These are phyloP conservation scores for Pachymerium ferrugineum DNA, from an alignment of 2,888 invertebrate species.

Conservation along the genomic window DNA sequence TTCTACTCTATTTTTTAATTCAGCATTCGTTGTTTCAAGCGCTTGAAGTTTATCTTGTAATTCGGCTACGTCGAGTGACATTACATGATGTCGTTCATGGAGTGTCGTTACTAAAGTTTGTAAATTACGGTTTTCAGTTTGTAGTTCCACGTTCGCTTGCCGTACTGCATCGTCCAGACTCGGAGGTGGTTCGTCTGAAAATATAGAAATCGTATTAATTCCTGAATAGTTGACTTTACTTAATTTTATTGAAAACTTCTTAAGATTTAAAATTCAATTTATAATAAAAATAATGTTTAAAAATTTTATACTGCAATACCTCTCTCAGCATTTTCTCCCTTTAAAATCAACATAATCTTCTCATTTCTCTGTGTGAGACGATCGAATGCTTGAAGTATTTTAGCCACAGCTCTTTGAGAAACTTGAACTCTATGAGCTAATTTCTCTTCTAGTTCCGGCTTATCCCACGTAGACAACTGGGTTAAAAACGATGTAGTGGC, in stretches of 20 bases:
- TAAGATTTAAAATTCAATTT: no score
- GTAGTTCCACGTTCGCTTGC: conserved; percentile 78
- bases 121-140: conserved; percentile 84
- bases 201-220: neutral
- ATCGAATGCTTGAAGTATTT: conserved; percentile 94
- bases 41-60: conserved; percentile 80
- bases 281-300: no score
- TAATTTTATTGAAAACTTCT: no score
- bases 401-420: conserved; percentile 91
- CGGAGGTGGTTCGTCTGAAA: conserved; percentile 58
- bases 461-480: conserved; percentile 95
- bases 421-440: conserved; percentile 92
- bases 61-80: conserved; percentile 83
- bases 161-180: conserved; percentile 74
- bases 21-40: conserved; percentile 89
- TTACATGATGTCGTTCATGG: conserved; percentile 88
- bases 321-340: conserved; percentile 60
- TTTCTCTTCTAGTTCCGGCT: conserved; percentile 93
- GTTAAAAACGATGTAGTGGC: conserved; percentile 93
- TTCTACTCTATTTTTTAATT: conserved; percentile 90
- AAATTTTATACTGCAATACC: conserved; percentile 33
- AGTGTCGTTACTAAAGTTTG: conserved; percentile 83
- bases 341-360: conserved; percentile 81
- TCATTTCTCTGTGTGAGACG: conserved; percentile 91
- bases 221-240: no score